Base-by-base conservation (phyloP, 2,113 vertebrate species). In the Lampris megalopsis region DNA sequence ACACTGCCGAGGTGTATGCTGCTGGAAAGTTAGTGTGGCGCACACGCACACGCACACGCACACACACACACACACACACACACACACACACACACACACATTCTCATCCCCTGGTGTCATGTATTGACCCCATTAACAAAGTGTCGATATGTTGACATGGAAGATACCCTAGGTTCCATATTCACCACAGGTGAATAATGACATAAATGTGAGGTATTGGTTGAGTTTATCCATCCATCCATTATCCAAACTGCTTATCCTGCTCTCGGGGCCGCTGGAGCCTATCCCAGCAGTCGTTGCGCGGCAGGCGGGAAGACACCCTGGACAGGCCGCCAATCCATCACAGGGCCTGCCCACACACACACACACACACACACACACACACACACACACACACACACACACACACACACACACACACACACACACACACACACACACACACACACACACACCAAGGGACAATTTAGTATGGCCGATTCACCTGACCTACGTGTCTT, bases 1-100 rank as follows among this genome's bases (percentile, higher is more conserved):
- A 98, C 84, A 98, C 97, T 0, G 97, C 97, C 0, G 97, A 98
- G 68, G 96, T 98, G 71, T 98, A 98, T 0, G 95, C 93, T 0
- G 95, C 95, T 0, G 97, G 97, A 81, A 97, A 96, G 97, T 98
- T 92, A 72, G 97, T 96, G 73, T 35, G 37, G 1, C 1, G 45
- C 38, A 68, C 70, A 2, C 47, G 9, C 10, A 50, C 42, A 47
- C 61, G 36, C 40, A 24, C 57, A 60, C n/a, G 9, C 70, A 50
- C 2, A 48, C 56, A 70, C 43, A 38, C 68, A 71, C 36, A 59
- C 24, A 43, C 57, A 61, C 11, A 52, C 45, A 61, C 68, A 61
- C 38, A 58, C 45, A 63, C 13, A 71, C 37, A 56, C 56, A 57
- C 64, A 47, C 5, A 40, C 9, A 9, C 40, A n/a, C 60, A 45